Evolutionary conservation across 2,888 invertebrate species (phyloP), one percentile per base, ranked within the genome.

Genomic region (Polylopha cassiicola): DNA sequence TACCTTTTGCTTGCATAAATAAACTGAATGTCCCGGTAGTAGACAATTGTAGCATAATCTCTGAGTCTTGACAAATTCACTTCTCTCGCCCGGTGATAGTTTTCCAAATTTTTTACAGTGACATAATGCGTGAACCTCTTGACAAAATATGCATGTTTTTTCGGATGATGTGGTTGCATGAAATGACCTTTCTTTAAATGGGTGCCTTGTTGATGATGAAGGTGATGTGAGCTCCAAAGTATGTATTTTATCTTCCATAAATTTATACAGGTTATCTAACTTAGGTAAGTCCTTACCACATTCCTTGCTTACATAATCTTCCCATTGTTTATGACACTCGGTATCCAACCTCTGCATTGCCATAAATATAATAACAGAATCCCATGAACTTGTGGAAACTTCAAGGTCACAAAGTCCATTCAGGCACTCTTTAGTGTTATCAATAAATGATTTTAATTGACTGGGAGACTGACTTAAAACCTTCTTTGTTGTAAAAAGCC

Each of bases 171-270:
- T 3, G 8, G 8, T 37, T 24, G n/a, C 17, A 14, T 36, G 36
- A 46, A 26, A 46, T 14, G 9, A 50, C 34, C 17, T 17, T 43
- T 21, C 50, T 53, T 2, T 18, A 37, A 26, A 47, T 51, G 13
- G 37, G 46, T 11, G 39, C 20, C 8, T 48, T 48, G 20, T 50
- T 52, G 11, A 48, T 9, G 22, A 22, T 2, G 22, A 22, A 3
- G 22, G 8, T 22, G 22, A 22, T 4, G 22, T 22, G n/a, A 22
- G 22, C 22, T 22, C 22, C 22, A 22, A 4, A n/a, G 6, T 22
- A n/a, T 22, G 22, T 7, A 22, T 8, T 22, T 9, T 22, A 4
- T 22, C 22, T 8, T 22, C 22, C 2, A 22, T 3, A 9, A 22
- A 22, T 9, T 22, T 22, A 22, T 9, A 22, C 4, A 22, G 22